Evolutionary conservation across 2,888 invertebrate genomes (phyloP), one percentile per base, ranked within the genome.

Genomic region (Chymomyza caudatula): DNA sequence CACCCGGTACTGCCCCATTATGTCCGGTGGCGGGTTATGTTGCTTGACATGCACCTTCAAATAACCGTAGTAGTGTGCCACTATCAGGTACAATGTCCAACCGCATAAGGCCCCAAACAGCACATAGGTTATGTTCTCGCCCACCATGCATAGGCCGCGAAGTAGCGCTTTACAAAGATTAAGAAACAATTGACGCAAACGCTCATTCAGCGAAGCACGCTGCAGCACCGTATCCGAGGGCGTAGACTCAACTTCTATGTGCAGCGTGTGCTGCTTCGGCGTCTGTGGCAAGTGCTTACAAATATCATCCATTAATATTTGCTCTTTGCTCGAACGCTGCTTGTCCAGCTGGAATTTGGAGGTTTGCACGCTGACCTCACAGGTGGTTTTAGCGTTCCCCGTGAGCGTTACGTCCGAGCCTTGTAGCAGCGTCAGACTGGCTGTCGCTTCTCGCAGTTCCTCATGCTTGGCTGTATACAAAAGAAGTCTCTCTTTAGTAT

Each of bases 191-290:
- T 71, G 63, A 83, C 78, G 77, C 51, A 87, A 47, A 2, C 88
- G 83, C 5, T 74, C 66, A 1, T 61, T 55, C 19, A 80, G 61
- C 0, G 88, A 78, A 0, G 78, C 64, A 3, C 88, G 76, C 0
- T 70, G 67, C 56, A 81, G 29, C 1, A 70, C 79, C 1, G 77
- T 73, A 0, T 71, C 17, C 6, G 87, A 79, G 2, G 77, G 76
- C 3, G 71, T 67, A 22, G 87, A 71, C 17, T 78, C 78, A 3
- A 82, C 78, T 15, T 88, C 86, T 29, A 88, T 87, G 54, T 78
- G 79, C 47, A 88, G 76, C 3, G 85, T 82, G 52, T 78, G 87
- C 42, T 74, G 77, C 49, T 37, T 11, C 29, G 11, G 29, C 29
- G 5, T 1, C 8, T 22, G 15, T 54, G 20, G n/a, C 29, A 1